phyloP scores from a whole-genome alignment of 1,140 invertebrate species.

The Zaprionus nigranus region DNA sequence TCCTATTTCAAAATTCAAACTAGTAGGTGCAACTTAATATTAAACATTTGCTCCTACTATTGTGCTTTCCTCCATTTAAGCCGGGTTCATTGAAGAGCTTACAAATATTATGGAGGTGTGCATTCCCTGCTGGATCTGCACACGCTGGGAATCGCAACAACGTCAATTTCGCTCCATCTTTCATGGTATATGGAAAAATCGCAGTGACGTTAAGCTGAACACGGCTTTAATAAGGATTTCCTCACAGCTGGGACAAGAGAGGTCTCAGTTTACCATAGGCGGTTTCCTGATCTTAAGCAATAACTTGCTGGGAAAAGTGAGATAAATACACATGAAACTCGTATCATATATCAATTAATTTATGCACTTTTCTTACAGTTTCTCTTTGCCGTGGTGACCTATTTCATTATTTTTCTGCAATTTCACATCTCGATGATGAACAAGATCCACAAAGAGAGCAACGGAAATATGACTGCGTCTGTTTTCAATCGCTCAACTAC shows the following conservation, averaged over 20 bases:
- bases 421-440: neutral
- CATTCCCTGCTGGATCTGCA: conserved; percentile 8
- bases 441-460: neutral
- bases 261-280: neutral
- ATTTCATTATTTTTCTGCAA: neutral
- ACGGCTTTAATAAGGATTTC: neutral
- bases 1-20: neutral
- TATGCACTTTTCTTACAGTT: neutral
- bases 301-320: neutral
- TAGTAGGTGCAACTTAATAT: neutral
- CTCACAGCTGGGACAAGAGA: neutral
- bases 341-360: neutral
- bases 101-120: neutral
- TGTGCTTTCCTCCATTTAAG: neutral
- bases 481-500: neutral
- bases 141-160: neutral
- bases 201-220: neutral
- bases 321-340: too few species aligned
- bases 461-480: neutral
- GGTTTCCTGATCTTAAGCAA: neutral
- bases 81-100: neutral
- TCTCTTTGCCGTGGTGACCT: neutral
- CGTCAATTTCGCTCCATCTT: neutral
- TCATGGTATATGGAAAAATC: neutral
- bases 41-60: neutral